Evolutionary conservation across 2,113 vertebrate species (phyloP).

Genomic region (Lasiurus borealis): DNA sequence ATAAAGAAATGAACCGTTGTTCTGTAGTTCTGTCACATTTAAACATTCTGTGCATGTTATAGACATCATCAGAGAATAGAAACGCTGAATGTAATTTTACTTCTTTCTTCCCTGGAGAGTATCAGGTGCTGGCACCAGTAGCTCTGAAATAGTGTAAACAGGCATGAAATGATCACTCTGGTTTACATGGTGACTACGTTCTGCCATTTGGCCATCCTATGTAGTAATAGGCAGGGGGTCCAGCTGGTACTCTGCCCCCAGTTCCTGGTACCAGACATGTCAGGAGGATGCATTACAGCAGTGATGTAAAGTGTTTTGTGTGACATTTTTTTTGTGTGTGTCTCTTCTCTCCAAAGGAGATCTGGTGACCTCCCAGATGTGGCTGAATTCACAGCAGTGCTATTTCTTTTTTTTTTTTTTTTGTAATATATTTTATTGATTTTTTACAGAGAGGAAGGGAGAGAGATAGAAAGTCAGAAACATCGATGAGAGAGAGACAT

Average conservation of each 20-base stretch:
- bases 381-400: background rate
- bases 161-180: background rate
- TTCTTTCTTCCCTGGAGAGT: background rate
- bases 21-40: background rate
- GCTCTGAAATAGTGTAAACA: background rate
- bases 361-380: background rate
- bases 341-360: background rate
- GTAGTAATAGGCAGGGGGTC: background rate
- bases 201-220: background rate
- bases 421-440: too few relatives aligned
- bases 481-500: too few relatives aligned
- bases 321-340: background rate
- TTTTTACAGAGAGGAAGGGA: too few relatives aligned
- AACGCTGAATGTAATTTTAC: background rate
- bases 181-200: background rate
- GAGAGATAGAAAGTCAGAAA: too few relatives aligned
- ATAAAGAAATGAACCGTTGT: background rate
- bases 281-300: background rate
- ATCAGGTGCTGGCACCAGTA: background rate
- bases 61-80: background rate
- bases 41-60: background rate
- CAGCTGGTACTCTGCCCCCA: fast-evolving
- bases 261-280: background rate
- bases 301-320: background rate
- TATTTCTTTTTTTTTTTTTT: background rate